phyloP scores from a whole-genome alignment of 1,140 invertebrate species.

The Apis dorsata region DNA sequence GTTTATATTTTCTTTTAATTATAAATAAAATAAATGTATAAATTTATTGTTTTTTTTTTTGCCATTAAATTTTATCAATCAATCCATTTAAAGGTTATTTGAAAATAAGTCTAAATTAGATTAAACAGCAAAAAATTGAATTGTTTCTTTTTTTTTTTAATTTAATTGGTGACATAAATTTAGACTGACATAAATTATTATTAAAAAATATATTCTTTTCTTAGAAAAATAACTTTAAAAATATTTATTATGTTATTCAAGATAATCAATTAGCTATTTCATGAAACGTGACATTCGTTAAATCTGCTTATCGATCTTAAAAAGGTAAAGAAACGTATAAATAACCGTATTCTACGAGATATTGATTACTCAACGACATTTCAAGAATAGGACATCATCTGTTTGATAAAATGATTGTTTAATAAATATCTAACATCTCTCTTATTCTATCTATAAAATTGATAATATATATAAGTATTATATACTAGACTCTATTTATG shows the following conservation, averaged over 20 bases:
- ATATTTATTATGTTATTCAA: not conserved
- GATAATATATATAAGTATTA: not conserved
- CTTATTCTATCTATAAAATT: not conserved
- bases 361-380: not conserved
- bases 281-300: not conserved
- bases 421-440: not conserved
- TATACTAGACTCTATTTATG: not conserved
- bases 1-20: not conserved
- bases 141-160: not conserved
- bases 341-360: not conserved
- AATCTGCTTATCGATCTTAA: not conserved
- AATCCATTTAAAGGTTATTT: too few species aligned
- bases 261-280: not conserved
- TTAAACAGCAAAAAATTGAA: too few species aligned
- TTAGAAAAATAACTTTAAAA: not conserved
- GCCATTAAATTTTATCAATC: too few species aligned
- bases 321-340: not conserved
- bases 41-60: too few species aligned
- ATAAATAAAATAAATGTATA: too few species aligned
- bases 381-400: not conserved
- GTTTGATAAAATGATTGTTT: not conserved
- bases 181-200: not conserved
- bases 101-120: too few species aligned
- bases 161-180: not conserved
- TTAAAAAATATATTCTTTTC: not conserved